Conservation (phyloP, 1,140 invertebrate genomes). For the Heliconius hewitsoni region DNA sequence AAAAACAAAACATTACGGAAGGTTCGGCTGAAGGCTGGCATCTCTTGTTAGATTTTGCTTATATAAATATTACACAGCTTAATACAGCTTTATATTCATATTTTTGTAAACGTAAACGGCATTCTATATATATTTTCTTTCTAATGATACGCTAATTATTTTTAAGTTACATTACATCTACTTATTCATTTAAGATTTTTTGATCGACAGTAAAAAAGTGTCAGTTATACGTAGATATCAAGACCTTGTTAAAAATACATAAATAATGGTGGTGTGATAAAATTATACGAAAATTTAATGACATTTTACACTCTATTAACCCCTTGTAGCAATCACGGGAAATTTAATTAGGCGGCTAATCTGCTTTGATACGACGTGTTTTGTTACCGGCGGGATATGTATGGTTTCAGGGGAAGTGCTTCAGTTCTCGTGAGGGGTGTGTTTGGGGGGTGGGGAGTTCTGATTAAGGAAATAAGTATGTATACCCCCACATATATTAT, state of each 20-base stretch:
- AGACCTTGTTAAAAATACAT: background rate
- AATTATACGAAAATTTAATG: slow-evolving; percentile 36
- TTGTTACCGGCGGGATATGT: slow-evolving; percentile 64
- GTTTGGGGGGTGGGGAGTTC: slow-evolving; percentile 21
- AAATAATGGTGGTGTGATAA: background rate
- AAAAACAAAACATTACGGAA: no score
- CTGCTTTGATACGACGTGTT: slow-evolving; percentile 72
- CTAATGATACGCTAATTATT: no score
- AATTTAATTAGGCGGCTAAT: slow-evolving; percentile 77
- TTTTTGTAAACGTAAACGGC: no score
- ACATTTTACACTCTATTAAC: slow-evolving; percentile 69
- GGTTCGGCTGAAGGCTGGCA: no score
- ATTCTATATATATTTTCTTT: no score
- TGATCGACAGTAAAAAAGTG: background rate
- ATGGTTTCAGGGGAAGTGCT: slow-evolving; percentile 76
- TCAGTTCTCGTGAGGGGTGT: slow-evolving; percentile 47
- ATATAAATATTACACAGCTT: no score
- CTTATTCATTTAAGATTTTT: background rate
- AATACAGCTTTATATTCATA: no score
- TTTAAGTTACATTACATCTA: background rate
- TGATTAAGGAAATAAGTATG: slow-evolving; percentile 2
- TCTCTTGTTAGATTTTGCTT: no score
- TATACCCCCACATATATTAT: background rate
- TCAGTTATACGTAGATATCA: background rate
- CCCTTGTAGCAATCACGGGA: slow-evolving; percentile 76